Conservation (phyloP, 2,888 invertebrate species). For the Mythimna ferrago region DNA sequence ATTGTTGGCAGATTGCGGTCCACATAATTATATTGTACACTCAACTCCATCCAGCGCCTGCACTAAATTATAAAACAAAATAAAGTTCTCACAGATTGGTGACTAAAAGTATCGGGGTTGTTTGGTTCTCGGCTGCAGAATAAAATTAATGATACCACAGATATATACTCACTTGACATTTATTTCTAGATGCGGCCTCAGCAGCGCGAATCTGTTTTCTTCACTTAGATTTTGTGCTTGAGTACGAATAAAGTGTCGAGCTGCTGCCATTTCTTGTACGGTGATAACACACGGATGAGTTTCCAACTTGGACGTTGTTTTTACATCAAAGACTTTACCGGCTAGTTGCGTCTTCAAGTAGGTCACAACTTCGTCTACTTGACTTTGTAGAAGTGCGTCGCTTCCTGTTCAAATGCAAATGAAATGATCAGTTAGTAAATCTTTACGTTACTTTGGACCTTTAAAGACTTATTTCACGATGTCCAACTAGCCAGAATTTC, state of each 20-base stretch:
- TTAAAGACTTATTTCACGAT: neutral
- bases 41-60: no score
- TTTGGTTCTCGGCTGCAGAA: neutral
- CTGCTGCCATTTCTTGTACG: slow-evolving; percentile 99
- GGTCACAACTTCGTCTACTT: slow-evolving; percentile 94
- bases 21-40: no score
- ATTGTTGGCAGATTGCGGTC: no score
- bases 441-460: neutral
- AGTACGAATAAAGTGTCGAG: slow-evolving; percentile 97
- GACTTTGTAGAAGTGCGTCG: slow-evolving; percentile 93
- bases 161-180: slow-evolving; percentile 94
- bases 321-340: slow-evolving; percentile 95
- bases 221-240: slow-evolving; percentile 95
- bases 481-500: neutral
- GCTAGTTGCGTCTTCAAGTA: slow-evolving; percentile 95
- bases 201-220: slow-evolving; percentile 95
- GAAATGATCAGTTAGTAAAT: neutral
- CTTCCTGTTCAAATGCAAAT: slow-evolving; percentile 78
- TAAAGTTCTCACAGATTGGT: neutral
- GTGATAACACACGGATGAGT: slow-evolving; percentile 98
- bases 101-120: neutral
- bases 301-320: slow-evolving; percentile 95
- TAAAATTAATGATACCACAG: neutral
- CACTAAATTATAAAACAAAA: no score
- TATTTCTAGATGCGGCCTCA: slow-evolving; percentile 98